Percentiles rank a stretch among this genome's conserved stretches.
Evolutionary conservation across 1,140 invertebrate species (phyloP).

Genomic region (Zaprionus kolodkinae): DNA sequence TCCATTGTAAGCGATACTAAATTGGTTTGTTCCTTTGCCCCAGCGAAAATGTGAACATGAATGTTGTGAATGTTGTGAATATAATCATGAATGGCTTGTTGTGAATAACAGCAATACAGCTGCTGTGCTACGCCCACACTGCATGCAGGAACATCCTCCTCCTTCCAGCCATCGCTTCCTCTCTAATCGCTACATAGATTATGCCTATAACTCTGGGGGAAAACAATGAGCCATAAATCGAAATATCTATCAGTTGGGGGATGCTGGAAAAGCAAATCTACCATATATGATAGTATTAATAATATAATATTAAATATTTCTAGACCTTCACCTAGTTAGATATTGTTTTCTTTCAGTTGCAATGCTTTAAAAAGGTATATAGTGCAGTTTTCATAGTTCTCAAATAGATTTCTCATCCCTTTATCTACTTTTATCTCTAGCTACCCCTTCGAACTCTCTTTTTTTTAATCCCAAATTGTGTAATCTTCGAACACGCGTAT

Average conservation of each 20-base stretch:
- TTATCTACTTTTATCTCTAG: too few species aligned
- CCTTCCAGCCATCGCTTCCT: too few species aligned
- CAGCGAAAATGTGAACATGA: conserved; percentile 12
- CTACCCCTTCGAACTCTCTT: background rate
- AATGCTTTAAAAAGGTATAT: too few species aligned
- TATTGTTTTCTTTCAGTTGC: too few species aligned
- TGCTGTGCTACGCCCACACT: conserved; percentile 35
- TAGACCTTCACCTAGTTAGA: too few species aligned
- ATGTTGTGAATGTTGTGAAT: conserved; percentile 15
- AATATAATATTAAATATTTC: too few species aligned
- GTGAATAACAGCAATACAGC: conserved; percentile 34
- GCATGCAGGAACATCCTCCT: background rate
- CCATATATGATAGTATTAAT: too few species aligned
- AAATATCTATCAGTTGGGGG: background rate
- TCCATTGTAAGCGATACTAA: conserved; percentile 75
- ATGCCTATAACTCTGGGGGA: background rate
- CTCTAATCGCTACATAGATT: conserved; percentile 6
- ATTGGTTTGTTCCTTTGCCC: conserved; percentile 67
- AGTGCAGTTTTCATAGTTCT: too few species aligned
- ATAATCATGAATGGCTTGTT: conserved; percentile 21
- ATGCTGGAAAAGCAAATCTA: too few species aligned
- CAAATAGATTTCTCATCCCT: too few species aligned
- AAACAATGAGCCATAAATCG: background rate
- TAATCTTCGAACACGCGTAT: background rate
- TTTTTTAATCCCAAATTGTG: background rate